These are phyloP conservation scores for Drosophila rubida DNA, from an alignment of 2,888 invertebrate species.

Conservation along the genomic window DNA sequence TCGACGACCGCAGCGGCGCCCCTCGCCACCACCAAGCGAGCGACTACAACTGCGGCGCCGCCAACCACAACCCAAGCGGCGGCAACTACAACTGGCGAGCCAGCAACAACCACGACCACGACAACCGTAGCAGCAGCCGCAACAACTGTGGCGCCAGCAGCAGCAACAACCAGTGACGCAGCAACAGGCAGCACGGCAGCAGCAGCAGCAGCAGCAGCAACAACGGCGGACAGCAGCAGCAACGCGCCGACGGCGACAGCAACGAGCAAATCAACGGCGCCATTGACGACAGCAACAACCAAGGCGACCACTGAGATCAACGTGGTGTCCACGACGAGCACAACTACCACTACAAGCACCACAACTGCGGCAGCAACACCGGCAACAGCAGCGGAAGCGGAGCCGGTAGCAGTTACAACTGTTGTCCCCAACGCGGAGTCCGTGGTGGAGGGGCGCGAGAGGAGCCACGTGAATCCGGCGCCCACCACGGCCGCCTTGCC, in stretches of 20 bases:
- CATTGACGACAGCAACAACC: slow-evolving; percentile 33
- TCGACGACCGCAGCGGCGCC: slow-evolving; percentile 5
- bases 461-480: slow-evolving; percentile 1
- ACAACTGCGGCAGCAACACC: slow-evolving; percentile 32
- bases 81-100: slow-evolving; percentile 13
- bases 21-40: not conserved
- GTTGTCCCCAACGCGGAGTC: too few species aligned
- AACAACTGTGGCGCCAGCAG: not conserved
- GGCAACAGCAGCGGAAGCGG: slow-evolving; percentile 16
- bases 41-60: slow-evolving; percentile 8
- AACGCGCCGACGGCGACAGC: slow-evolving; percentile 1
- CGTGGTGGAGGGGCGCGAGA: too few species aligned
- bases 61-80: slow-evolving; percentile 3
- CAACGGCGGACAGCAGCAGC: slow-evolving; percentile 9
- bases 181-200: slow-evolving; percentile 24
- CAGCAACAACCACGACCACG: slow-evolving; percentile 7
- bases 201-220: not conserved
- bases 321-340: slow-evolving; percentile 2
- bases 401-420: too few species aligned
- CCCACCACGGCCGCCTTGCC: slow-evolving; percentile 27
- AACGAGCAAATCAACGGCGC: slow-evolving; percentile 23
- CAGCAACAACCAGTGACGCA: slow-evolving; percentile 23
- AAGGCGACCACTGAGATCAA: slow-evolving; percentile 11
- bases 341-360: slow-evolving; percentile 19
- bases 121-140: slow-evolving; percentile 10